A percentile compares a stretch with the other conserved stretches of the same genome.
Evolutionary conservation across 2,888 invertebrate species (phyloP).

Genomic region (Ophioninae sp.): DNA sequence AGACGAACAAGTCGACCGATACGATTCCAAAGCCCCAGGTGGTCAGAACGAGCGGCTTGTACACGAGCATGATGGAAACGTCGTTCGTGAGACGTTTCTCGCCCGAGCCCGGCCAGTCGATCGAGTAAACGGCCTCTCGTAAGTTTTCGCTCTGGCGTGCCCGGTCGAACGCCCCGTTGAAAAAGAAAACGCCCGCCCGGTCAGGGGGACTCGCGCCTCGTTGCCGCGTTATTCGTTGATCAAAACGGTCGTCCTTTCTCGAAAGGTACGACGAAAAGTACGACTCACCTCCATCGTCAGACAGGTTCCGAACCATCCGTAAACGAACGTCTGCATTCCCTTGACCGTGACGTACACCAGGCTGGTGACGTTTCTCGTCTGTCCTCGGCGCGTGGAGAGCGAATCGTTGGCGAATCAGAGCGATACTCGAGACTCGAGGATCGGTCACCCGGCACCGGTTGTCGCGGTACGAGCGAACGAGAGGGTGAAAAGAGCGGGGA

Average conservation of each 20-base stretch:
- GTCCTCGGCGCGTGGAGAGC: too few relatives aligned
- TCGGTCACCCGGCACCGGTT: too few relatives aligned
- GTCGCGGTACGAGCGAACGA: too few relatives aligned
- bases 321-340: slow-evolving; percentile 48
- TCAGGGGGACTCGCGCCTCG: too few relatives aligned
- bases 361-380: too few relatives aligned
- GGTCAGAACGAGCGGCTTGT: slow-evolving; percentile 44
- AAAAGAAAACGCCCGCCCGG: too few relatives aligned
- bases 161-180: too few relatives aligned
- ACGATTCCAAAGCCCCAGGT: slow-evolving; percentile 49
- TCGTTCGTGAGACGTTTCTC: slow-evolving; percentile 50
- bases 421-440: too few relatives aligned
- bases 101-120: slow-evolving; percentile 55
- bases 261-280: too few relatives aligned
- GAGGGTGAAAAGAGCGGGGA: not conserved
- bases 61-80: slow-evolving; percentile 56
- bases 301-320: slow-evolving; percentile 42
- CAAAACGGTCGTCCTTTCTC: too few relatives aligned
- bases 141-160: slow-evolving; percentile 47
- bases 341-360: slow-evolving; percentile 40
- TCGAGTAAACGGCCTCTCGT: slow-evolving; percentile 48
- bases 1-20: slow-evolving; percentile 60
- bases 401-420: too few relatives aligned
- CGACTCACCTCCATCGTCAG: slow-evolving; percentile 46
- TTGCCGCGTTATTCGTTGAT: too few relatives aligned